These are phyloP conservation scores for Theocolax elegans DNA, from an alignment of 1,140 invertebrate species.

Conservation along the genomic window DNA sequence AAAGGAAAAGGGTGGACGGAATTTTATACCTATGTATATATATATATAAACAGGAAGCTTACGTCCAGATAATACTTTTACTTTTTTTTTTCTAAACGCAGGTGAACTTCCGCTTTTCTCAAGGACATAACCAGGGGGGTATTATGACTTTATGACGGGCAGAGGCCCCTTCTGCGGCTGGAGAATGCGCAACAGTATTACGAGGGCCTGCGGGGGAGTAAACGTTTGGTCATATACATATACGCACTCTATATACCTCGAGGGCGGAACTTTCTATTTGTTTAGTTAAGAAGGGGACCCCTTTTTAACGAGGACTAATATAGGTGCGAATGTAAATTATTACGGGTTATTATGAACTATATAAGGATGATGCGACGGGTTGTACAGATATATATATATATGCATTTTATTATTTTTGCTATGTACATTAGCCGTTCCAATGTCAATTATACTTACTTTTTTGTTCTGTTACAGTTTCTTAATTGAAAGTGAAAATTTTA, in stretches of 20 bases:
- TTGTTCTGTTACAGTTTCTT: conserved; percentile 12
- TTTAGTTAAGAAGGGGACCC: not conserved
- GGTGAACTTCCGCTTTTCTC: conserved; percentile 25
- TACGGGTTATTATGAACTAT: conserved; percentile 16
- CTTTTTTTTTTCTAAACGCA: conserved; percentile 12
- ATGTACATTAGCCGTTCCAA: not conserved
- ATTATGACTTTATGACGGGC: conserved; percentile 49
- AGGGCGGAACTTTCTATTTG: conserved; percentile 23
- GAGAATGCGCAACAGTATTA: conserved; percentile 27
- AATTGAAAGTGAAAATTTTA: not conserved
- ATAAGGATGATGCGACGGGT: not conserved
- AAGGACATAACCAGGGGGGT: conserved; percentile 31
- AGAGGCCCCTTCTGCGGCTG: not conserved
- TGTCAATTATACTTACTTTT: conserved; percentile 3
- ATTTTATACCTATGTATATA: too few species aligned
- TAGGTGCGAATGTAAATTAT: conserved; percentile 5
- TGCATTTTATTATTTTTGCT: too few species aligned
- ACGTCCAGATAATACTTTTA: not conserved
- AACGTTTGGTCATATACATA: not conserved
- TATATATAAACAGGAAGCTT: conserved; percentile 36
- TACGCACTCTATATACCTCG: not conserved
- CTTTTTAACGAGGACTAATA: not conserved
- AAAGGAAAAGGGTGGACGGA: conserved; percentile 1
- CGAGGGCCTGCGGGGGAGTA: not conserved
- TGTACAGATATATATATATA: too few species aligned